Base-by-base conservation (phyloP, 2,797 vertebrate genomes). In the Sebastes trivittatus region DNA sequence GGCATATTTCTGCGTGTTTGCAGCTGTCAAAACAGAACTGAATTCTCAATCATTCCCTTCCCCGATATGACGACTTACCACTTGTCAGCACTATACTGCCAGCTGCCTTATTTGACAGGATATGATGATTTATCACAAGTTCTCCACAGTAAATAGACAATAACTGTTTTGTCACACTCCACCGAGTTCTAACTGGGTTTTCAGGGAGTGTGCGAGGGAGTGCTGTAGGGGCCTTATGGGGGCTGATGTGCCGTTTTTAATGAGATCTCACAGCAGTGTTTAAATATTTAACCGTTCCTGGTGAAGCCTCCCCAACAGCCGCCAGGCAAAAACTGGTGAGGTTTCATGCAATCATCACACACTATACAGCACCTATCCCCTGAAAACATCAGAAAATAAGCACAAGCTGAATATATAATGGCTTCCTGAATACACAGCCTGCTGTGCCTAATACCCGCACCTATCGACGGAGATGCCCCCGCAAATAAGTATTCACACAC, bases 201-300 rank as follows among this genome's bases (percentile, higher is more conserved):
- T 93, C 72, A 80, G 83, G 83, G 77, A 81, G 87, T 87, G 84
- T 88, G 87, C 55, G 80, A 92, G 85, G 89, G 90, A 84, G 86
- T 91, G 86, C 88, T 92, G 83, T 82, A 86, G 88, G 90, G 92
- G 80, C 85, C 88, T 92, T 86, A 75, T 82, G 89, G 92, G 90
- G 94, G 88, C 88, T 92, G 91, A 86, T 93, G 92, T 93, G 91
- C 90, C 61, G 88, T 83, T 94, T 96, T 95, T 95, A 96, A 96
- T 96, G 95, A 96, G 95, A 95, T 96, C 93, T 94, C 93, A 91
- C 94, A 93, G 93, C 86, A 58, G 88, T 95, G 93, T 96, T 96
- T 95, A 96, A 96, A 96, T 96, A 96, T 96, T 96, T 95, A 96
- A 95, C 94, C 77, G 85, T 95, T 95, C 93, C 93, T 93, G 91